Evolutionary conservation across 2,797 vertebrate species (phyloP), one percentile per base, ranked within the genome.

Genomic region (Sebastes matsubarae): DNA sequence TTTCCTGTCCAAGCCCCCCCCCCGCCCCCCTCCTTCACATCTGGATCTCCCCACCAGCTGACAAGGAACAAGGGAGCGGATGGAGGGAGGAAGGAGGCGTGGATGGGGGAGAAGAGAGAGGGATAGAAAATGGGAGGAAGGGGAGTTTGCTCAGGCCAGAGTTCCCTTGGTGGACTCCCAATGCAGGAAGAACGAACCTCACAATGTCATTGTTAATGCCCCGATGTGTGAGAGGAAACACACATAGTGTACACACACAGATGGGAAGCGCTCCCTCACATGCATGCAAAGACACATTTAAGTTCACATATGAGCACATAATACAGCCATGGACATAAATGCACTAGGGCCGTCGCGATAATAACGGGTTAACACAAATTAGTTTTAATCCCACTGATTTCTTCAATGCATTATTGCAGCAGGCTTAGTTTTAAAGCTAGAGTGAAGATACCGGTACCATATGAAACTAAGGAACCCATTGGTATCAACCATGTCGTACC

Each of bases 1-100:
- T 88, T 90, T 89, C 89, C 90, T 89, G 88, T 89, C 86, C 85
- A 88, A 80, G 77, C 75, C 79, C 74, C 6, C 80, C 13, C 13
- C 2, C 1, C 2, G 79, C 87, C 75, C 0, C 2, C 36, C 6
- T 68, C 88, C 68, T 80, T 76, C 90, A 93, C 94, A 95, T 95
- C 94, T 95, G 94, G 93, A 94, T 86, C 89, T 83, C 90, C 80
- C 80, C 88, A 85, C 74, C 93, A 93, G 94, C 93, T 95, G 93
- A 93, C 90, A 89, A 83, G 84, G 72, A 92, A 91, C 86, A 93
- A 88, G 90, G 75, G 88, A 91, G 58, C 80, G 80, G 94, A 93
- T 90, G 89, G 83, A 89, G 83, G 59, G 83, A 84, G 85, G 83
- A 69, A 81, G 68, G 68, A 64, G 72, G 61, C 5, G 46, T 77